Percentiles rank a stretch among this genome's conserved stretches.
Conservation (phyloP, 2,113 vertebrate genomes). For the Oryzias celebensis region DNA sequence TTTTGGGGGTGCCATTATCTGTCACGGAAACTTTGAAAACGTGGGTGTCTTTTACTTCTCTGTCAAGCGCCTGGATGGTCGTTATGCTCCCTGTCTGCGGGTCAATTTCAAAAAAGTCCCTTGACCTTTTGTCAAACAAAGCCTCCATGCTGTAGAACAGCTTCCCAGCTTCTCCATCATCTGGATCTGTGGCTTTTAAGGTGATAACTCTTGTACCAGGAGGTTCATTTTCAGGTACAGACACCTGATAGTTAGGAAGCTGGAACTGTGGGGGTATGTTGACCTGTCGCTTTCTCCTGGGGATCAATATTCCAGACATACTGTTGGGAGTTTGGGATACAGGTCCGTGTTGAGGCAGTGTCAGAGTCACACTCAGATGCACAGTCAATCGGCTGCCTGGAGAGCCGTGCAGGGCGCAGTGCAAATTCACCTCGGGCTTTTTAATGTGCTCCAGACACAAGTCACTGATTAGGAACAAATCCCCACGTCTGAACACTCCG, state of each 20-base stretch:
- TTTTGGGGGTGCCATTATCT: conserved; percentile 82
- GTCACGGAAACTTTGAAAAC: conserved; percentile 87
- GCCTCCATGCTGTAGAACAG: conserved; percentile 92
- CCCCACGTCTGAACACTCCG: conserved; percentile 52
- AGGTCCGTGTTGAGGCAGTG: background rate
- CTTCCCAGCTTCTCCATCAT: conserved; percentile 87
- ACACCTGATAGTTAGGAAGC: conserved; percentile 90
- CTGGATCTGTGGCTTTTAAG: conserved; percentile 86
- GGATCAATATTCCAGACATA: conserved; percentile 20
- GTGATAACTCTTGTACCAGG: conserved; percentile 86
- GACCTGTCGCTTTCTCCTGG: conserved; percentile 75
- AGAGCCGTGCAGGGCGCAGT: conserved; percentile 53
- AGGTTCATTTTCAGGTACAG: conserved; percentile 91
- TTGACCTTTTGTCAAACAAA: conserved; percentile 89
- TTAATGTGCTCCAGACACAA: conserved; percentile 46
- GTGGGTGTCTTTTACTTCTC: conserved; percentile 94
- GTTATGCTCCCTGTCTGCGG: conserved; percentile 82
- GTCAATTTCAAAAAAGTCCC: conserved; percentile 88
- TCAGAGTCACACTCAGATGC: conserved; percentile 55
- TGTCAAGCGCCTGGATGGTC: conserved; percentile 85
- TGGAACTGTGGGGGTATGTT: conserved; percentile 87
- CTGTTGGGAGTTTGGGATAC: conserved; percentile 2
- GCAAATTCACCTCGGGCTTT: conserved; percentile 43
- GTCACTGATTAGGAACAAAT: conserved; percentile 54
- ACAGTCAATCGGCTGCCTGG: conserved; percentile 38